Evolutionary conservation across 2,113 vertebrate species (phyloP).

Genomic region (Cheilinus undulatus): DNA sequence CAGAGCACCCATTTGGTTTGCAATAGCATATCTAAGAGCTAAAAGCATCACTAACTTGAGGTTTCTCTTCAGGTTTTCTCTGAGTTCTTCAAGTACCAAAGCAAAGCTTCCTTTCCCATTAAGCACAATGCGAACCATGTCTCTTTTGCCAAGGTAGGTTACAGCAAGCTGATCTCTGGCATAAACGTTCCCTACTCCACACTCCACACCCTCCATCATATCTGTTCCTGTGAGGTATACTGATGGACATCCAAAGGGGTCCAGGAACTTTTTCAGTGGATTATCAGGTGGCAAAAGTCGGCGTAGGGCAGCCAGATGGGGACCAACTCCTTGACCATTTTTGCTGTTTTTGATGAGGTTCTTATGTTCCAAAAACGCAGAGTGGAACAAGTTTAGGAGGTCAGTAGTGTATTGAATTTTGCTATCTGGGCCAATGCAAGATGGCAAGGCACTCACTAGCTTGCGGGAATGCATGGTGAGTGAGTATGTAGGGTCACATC

Average conservation of each 20-base stretch:
- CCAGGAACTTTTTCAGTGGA: slow-evolving; percentile 78
- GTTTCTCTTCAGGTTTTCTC: slow-evolving; percentile 72
- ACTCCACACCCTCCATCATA: slow-evolving; percentile 81
- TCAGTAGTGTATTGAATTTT: slow-evolving; percentile 56
- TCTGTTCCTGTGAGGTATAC: slow-evolving; percentile 85
- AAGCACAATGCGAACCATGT: slow-evolving; percentile 79
- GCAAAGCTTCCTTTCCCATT: slow-evolving; percentile 84
- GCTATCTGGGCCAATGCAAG: slow-evolving; percentile 62
- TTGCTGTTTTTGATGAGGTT: slow-evolving; percentile 83
- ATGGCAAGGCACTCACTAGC: slow-evolving; percentile 70
- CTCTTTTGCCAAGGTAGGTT: slow-evolving; percentile 82
- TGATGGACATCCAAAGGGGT: slow-evolving; percentile 83
- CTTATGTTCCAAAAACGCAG: slow-evolving; percentile 83
- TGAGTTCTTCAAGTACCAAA: slow-evolving; percentile 67
- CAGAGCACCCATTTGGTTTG: slow-evolving; percentile 82
- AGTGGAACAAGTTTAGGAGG: slow-evolving; percentile 78
- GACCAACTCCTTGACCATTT: slow-evolving; percentile 82
- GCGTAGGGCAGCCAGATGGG: slow-evolving; percentile 82
- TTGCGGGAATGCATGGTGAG: slow-evolving; percentile 72
- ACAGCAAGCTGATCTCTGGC: slow-evolving; percentile 84
- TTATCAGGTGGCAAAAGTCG: slow-evolving; percentile 74
- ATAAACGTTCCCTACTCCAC: slow-evolving; percentile 85
- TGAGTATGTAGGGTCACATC: slow-evolving; percentile 86
- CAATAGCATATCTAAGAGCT: slow-evolving; percentile 81
- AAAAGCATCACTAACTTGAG: slow-evolving; percentile 81